Base-by-base conservation (phyloP, 1,140 invertebrate genomes). In the Formica exsecta region DNA sequence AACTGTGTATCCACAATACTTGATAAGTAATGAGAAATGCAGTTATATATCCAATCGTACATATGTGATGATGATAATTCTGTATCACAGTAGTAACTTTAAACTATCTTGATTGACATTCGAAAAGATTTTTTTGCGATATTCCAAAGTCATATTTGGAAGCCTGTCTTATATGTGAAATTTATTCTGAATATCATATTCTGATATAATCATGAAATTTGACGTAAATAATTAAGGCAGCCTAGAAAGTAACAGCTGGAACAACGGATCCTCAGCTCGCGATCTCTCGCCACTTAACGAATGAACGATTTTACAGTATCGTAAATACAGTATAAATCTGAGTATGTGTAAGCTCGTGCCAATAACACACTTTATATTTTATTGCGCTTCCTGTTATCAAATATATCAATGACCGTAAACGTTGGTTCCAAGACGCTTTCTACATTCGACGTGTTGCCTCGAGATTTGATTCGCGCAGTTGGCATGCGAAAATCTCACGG, bases 281-380 rank as follows among this genome's bases (percentile, higher is more conserved):
- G 4, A 9, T n/a, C 41, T 73, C 48, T 51, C 2, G 70, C 48
- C 9, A 44, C 25, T 61, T 44, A 83, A 74, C 13, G 79, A 74
- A 38, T 29, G 2, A 51, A 57, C 54, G 7, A 61, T 61, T 83
- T 83, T 73, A 74, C 36, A 70, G 38, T 73, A 32, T 80, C 64
- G 25, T 70, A 80, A 80, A 80, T 32, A 65, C 22, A 57, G 32
- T 25, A 80, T 80, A 57, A 71, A 59, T 71, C 48, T 25, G 29
- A 25, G 54, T 19, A 29, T 3, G 59, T 36, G 22, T 22, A 44
- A 36, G 22, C 36, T 41, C 68, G 79, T 83, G 79, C 79, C 54
- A 83, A 83, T 83, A 83, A 83, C 79, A 83, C 68, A 83, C 79
- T 83, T 83, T 11, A 83, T 48, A 54, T 83, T 74, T 73, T 81